These are phyloP conservation scores for Psococerastis gibbosa DNA, from an alignment of 2,888 invertebrate genomes.

Conservation along the genomic window DNA sequence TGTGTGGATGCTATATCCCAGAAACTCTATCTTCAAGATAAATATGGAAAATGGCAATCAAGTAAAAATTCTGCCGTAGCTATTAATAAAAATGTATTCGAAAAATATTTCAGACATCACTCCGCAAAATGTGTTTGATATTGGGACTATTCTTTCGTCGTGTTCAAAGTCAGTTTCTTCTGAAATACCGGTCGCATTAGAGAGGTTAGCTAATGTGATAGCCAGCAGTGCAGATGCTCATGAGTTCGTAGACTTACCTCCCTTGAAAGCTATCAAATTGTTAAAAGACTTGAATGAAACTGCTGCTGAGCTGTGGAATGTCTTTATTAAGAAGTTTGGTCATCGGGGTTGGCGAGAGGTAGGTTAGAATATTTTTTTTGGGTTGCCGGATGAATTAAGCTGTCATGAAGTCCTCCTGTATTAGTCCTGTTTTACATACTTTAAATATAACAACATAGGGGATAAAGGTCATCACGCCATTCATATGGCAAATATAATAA, in stretches of 20 bases:
- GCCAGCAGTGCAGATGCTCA: conserved; percentile 26
- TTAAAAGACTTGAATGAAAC: conserved; percentile 32
- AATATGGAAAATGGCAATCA: too few species aligned
- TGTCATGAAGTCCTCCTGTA: too few species aligned
- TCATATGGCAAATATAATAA: too few species aligned
- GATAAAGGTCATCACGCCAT: too few species aligned
- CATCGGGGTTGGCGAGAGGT: conserved; percentile 48
- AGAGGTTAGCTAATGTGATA: conserved; percentile 21
- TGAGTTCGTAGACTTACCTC: conserved; percentile 30
- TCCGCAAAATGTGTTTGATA: conserved; percentile 44
- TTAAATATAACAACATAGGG: too few species aligned
- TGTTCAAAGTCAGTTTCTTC: conserved; percentile 42
- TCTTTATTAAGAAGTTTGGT: conserved; percentile 48
- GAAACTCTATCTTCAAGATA: too few species aligned
- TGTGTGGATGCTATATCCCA: too few species aligned
- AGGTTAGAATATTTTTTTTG: too few species aligned
- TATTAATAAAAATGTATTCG: too few species aligned
- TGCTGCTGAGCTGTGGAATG: conserved; percentile 29
- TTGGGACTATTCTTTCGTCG: conserved; percentile 44
- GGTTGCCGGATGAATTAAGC: too few species aligned
- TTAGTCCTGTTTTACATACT: too few species aligned
- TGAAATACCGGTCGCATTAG: conserved; percentile 41
- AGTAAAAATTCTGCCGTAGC: too few species aligned
- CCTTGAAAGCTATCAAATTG: conserved; percentile 37
- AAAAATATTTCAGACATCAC: conserved; percentile 38